Percentiles rank a stretch among this genome's conserved stretches.
Conservation (phyloP, 2,113 vertebrate genomes). For the Mormyrus lacerda region DNA sequence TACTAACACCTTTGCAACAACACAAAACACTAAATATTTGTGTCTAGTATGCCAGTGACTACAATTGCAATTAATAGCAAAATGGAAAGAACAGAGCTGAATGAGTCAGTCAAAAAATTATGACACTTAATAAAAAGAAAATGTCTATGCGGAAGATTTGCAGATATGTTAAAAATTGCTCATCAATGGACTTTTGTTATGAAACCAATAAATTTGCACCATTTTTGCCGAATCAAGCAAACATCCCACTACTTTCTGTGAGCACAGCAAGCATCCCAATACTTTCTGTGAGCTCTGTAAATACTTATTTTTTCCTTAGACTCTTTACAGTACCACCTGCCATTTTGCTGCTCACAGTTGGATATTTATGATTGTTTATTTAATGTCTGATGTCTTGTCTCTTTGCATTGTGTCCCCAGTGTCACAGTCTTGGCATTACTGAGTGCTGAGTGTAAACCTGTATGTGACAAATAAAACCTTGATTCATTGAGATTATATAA, state of each 20-base stretch:
- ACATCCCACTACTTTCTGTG: background rate
- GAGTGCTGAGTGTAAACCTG: background rate
- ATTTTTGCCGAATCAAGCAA: background rate
- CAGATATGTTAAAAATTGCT: background rate
- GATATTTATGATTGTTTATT: background rate
- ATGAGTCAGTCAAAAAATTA: background rate
- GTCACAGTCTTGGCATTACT: background rate
- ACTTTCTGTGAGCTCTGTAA: background rate
- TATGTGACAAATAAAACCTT: background rate
- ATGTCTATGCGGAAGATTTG: background rate
- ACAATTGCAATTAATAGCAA: background rate
- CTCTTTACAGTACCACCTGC: background rate
- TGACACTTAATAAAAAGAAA: background rate
- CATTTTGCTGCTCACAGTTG: background rate
- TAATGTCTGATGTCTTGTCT: background rate
- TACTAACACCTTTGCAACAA: background rate
- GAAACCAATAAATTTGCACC: background rate
- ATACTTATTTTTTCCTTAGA: background rate
- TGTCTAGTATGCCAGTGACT: background rate
- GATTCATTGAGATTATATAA: background rate
- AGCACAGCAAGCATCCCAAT: background rate
- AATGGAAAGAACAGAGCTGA: background rate
- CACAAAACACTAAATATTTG: background rate
- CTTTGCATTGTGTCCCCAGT: background rate
- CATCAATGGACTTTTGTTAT: background rate